phyloP scores from a whole-genome alignment of 2,888 invertebrate genomes.

The Mesorhabditis belari region DNA sequence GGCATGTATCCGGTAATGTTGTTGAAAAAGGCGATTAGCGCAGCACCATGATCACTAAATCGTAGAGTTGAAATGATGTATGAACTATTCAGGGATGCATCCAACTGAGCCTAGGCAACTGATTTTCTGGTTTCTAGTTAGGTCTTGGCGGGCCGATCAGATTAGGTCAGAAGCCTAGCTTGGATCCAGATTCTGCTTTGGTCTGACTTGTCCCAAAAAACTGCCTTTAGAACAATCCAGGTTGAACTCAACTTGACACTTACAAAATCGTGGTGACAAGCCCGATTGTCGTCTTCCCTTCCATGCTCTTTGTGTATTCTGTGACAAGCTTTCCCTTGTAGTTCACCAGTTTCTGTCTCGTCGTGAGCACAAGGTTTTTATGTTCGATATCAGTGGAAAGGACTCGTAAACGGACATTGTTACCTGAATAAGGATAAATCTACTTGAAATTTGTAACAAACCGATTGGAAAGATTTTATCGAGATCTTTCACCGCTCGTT shows the following conservation, averaged over 20 bases:
- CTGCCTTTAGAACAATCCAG: no score
- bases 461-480: constrained; percentile 20
- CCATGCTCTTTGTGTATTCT: constrained; percentile 5
- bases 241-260: no score
- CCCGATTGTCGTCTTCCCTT: constrained; percentile 21
- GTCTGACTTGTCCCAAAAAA: neutral
- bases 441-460: constrained; percentile 2
- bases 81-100: no score
- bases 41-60: no score
- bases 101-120: no score
- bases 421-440: constrained; percentile 3
- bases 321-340: constrained; percentile 12
- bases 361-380: constrained; percentile 28
- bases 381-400: constrained; percentile 24
- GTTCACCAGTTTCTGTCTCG: constrained; percentile 22
- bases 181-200: neutral
- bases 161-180: neutral
- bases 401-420: constrained; percentile 33
- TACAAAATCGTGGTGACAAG: constrained; percentile 24
- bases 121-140: no score
- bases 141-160: neutral
- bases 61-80: no score
- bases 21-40: no score
- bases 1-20: no score
- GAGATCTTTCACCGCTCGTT: constrained; percentile 17